phyloP scores from a whole-genome alignment of 2,888 invertebrate genomes.

The Mamestra brassicae region DNA sequence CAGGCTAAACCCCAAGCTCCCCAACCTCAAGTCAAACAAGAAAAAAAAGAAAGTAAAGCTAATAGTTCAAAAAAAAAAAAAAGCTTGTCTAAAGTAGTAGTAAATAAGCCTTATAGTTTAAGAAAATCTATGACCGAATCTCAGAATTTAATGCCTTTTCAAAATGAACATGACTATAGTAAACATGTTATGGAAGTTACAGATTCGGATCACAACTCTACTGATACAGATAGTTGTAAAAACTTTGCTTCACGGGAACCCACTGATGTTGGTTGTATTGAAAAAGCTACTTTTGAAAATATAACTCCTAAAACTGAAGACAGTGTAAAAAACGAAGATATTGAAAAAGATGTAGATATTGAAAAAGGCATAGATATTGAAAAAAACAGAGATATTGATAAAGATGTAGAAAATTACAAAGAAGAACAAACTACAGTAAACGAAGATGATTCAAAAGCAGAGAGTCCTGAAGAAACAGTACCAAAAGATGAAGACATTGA shows the following conservation, averaged over 20 bases:
- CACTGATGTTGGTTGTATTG: conserved; percentile 14
- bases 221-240: conserved; percentile 51
- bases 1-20: conserved; percentile 68
- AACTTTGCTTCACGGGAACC: conserved; percentile 16
- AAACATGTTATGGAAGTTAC: conserved; percentile 42
- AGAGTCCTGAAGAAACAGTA: background rate
- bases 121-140: conserved; percentile 76
- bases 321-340: conserved; percentile 13
- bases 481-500: conserved; percentile 40
- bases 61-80: conserved; percentile 70
- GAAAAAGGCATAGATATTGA: conserved; percentile 12
- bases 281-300: conserved; percentile 34
- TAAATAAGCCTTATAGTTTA: conserved; percentile 73
- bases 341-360: background rate
- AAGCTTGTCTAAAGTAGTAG: conserved; percentile 57
- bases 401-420: background rate
- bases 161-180: conserved; percentile 78
- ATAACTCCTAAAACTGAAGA: conserved; percentile 22
- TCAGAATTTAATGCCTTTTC: conserved; percentile 69
- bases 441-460: conserved; percentile 28
- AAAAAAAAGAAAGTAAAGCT: conserved; percentile 55
- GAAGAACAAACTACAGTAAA: background rate
- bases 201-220: conserved; percentile 49
- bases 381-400: conserved; percentile 17
- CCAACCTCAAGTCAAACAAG: conserved; percentile 51